Evolutionary conservation across 2,888 invertebrate genomes (phyloP), one percentile per base, ranked within the genome.

Genomic region (Baccha elongata): DNA sequence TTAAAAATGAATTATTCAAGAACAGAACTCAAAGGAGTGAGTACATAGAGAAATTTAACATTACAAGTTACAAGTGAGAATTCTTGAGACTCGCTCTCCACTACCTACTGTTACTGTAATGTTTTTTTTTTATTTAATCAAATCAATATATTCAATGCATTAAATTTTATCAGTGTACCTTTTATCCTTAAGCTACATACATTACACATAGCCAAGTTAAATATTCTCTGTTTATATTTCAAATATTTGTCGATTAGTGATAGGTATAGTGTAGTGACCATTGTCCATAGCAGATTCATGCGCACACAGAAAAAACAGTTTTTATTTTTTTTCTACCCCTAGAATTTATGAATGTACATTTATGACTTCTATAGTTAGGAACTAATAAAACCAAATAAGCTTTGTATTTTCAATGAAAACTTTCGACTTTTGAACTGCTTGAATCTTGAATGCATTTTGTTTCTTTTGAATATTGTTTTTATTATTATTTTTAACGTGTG

Each of bases 221-320:
- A 55, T 23, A 62, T 60, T 68, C 40, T 46, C 23, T 6, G 52
- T 69, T n/a, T 52, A 50, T 67, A 58, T 50, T 69, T 74, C 48
- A 55, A 74, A 68, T 17, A 32, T 68, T 48, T 48, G 26, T 13
- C 68, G 68, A 80, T 74, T 64, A 81, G 23, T 23, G 23, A 5
- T n/a, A n/a, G n/a, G n/a, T n/a, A n/a, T n/a, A n/a, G n/a, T n/a
- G n/a, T n/a, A n/a, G 46, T 71, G 80, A 65, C 69, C 71, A 67
- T 6, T 81, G 81, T 71, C 81, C 75, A 69, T 26, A 35, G 7
- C 58, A 19, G 40, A 75, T 65, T 65, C 81, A 71, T 81, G 81
- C 81, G 80, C 80, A 81, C 60, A 52, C 13, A 32, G 37, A 8
- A 11, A 19, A 46, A 8, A 19, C 37, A 40, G 26, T 13, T 46